Base-by-base conservation (phyloP, 1,140 invertebrate species). In the Aethina tumida region DNA sequence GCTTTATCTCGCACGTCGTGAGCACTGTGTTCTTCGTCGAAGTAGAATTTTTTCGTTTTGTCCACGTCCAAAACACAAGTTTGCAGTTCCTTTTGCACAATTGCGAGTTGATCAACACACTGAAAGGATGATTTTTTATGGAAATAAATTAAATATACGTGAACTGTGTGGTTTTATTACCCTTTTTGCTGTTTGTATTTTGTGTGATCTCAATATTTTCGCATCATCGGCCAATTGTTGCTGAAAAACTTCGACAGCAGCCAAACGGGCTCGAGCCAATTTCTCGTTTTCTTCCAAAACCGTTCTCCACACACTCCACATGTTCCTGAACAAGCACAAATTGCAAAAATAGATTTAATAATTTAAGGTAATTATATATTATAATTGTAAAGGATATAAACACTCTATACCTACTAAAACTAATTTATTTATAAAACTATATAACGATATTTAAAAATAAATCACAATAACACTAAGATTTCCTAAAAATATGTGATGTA, bases 201-300 rank as follows among this genome's bases (percentile, higher is more conserved):
- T 96, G 54, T 84, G 81, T 34, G 80, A 69, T 31, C 82, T 74
- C 4, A 95, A 67, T 12, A 75, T 66, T 68, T 96, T 97, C 10
- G 87, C 81, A 54, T 94, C 89, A 53, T 96, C 92, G 7, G 88
- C 85, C 42, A 95, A 89, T 62, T 91, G 84, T 59, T 94, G 85
- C 58, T 91, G 84, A 60, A 93, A 93, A 12, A 94, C 82, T 67
- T 96, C 90, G 9, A 93, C 84, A 4, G 91, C 91, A 1, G 90
- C 87, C 13, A 96, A 66, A 18, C 90, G 71, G 4, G 89, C 87
- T 45, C 89, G 79, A 1, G 89, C 89, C 48, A 95, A 64, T 57
- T 92, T 92, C 56, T 97, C 92, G 56, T 93, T 93, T 64, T 97
- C 92, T 60, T 96, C 91, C 43, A 97, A 66, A 0, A 97, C 84